Conservation (phyloP, 2,797 vertebrate species). For the Galago senegalensis region DNA sequence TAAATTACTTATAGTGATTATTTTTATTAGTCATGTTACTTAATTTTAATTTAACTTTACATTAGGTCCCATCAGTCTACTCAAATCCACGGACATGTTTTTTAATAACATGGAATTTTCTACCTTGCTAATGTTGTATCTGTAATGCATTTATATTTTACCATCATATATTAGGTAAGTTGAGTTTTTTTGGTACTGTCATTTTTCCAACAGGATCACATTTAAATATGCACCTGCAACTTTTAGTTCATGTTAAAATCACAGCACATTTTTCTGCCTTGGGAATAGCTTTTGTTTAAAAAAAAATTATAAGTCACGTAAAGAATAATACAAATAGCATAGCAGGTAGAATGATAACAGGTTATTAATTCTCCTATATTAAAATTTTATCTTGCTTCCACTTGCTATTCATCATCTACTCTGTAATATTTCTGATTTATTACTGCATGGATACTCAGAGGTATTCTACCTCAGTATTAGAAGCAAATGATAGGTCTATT, state of each 20-base stretch:
- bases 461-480: neutral
- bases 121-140: neutral
- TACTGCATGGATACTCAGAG: neutral
- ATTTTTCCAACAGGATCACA: neutral
- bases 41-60: slow-evolving; percentile 10
- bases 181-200: neutral
- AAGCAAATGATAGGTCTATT: neutral
- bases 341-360: neutral
- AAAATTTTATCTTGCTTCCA: neutral
- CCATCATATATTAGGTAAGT: neutral
- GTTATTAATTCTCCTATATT: neutral
- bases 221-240: neutral
- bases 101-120: slow-evolving; percentile 11
- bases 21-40: slow-evolving; percentile 31
- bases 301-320: neutral
- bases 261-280: neutral
- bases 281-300: too few species aligned
- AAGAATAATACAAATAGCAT: neutral
- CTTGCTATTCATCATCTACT: neutral
- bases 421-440: neutral
- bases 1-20: neutral
- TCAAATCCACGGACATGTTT: neutral
- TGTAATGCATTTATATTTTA: slow-evolving; percentile 12
- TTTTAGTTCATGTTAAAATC: slow-evolving; percentile 21
- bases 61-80: neutral